Evolutionary conservation across 2,113 vertebrate genomes (phyloP).

Genomic region (Sterrhoptilus dennistouni): DNA sequence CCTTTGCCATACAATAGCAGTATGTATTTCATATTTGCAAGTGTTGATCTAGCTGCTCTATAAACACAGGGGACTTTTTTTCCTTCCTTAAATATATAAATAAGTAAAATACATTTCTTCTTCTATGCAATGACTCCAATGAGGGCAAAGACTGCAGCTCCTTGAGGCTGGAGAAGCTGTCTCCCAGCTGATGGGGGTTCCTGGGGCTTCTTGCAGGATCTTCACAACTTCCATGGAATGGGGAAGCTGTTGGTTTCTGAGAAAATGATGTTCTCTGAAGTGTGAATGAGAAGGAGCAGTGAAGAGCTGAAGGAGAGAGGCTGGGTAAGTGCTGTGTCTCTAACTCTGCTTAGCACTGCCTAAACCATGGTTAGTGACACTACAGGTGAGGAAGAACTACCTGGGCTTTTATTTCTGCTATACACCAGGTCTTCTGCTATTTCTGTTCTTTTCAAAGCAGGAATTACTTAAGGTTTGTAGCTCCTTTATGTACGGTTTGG

Average conservation of each 20-base stretch:
- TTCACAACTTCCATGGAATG: background rate
- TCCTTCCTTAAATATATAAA: background rate
- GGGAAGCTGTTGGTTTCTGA: background rate
- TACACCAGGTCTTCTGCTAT: background rate
- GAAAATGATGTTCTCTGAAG: background rate
- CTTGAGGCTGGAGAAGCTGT: background rate
- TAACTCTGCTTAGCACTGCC: background rate
- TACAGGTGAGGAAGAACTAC: background rate
- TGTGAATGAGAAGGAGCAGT: background rate
- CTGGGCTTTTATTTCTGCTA: background rate
- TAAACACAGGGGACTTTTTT: background rate
- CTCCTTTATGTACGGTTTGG: fast-evolving
- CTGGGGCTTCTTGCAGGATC: background rate
- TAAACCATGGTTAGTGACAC: background rate
- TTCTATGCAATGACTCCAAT: fast-evolving
- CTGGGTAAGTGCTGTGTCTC: background rate
- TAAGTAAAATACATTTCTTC: background rate
- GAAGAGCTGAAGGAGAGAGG: background rate
- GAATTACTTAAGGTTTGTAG: background rate
- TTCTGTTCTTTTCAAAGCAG: background rate
- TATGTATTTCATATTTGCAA: background rate
- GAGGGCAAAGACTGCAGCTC: background rate
- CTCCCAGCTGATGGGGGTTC: background rate
- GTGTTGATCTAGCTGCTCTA: background rate
- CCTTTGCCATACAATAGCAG: background rate